phyloP scores from a whole-genome alignment of 2,888 invertebrate genomes.

The Drosophila dives region DNA sequence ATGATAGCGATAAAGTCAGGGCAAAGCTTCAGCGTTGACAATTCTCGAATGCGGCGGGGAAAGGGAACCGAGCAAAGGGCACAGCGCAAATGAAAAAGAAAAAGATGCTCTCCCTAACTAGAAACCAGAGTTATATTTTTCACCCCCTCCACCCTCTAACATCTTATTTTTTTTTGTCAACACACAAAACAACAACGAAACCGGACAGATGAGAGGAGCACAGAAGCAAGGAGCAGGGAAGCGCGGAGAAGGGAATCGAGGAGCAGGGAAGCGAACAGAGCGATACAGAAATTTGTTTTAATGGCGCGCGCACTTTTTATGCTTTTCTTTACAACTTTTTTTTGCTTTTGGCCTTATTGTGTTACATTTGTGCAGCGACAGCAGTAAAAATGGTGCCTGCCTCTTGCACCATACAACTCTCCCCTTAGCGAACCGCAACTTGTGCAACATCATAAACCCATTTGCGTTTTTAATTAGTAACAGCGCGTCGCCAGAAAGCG shows the following conservation, averaged over 20 bases:
- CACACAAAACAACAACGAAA: not conserved
- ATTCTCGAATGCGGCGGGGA: conserved; percentile 23
- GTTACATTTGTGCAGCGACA: conserved; percentile 73
- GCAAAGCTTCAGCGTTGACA: conserved; percentile 47
- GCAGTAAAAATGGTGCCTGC: conserved; percentile 59
- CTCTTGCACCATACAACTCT: not conserved
- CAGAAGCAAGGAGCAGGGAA: conserved; percentile 13
- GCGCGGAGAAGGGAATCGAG: conserved; percentile 5
- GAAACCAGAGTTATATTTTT: not conserved
- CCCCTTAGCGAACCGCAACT: conserved; percentile 65
- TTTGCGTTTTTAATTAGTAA: conserved; percentile 81
- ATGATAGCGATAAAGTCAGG: conserved; percentile 62
- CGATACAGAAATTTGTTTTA: conserved; percentile 72
- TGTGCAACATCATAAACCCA: conserved; percentile 81
- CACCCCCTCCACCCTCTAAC: not conserved
- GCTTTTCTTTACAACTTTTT: conserved; percentile 72
- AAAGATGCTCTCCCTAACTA: not conserved
- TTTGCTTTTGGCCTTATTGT: conserved; percentile 42
- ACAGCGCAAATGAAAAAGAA: conserved; percentile 11
- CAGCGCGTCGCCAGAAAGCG: conserved; percentile 59
- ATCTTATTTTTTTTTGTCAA: not conserved
- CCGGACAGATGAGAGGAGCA: not conserved
- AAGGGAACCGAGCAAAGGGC: conserved; percentile 44
- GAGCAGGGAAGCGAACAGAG: conserved; percentile 24
- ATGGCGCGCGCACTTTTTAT: conserved; percentile 67